Base-by-base conservation (phyloP, 2,113 vertebrate genomes). In the Caracal caracal region DNA sequence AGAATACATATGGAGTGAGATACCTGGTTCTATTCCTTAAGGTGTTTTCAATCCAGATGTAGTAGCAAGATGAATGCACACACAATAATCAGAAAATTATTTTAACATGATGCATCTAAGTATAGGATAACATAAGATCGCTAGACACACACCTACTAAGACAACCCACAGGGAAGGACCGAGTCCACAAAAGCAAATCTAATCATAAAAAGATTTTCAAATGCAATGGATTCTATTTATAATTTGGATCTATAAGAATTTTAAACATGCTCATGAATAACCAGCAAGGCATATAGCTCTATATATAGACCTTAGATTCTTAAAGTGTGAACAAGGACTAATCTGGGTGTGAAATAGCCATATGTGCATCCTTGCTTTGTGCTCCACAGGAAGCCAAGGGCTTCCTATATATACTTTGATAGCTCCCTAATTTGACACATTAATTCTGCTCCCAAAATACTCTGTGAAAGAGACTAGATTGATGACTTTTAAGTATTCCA, bases 271-370 rank as follows among this genome's bases (percentile, higher is more conserved):
- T 88, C 73, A 43, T 95, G 56, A 35, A 90, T 92, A 94, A 61
- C 24, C 15, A 95, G 35, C 10, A 87, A 93, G 59, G 11, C 16
- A 63, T 90, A 75, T 30, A 81, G 24, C 5, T 71, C 33, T 90
- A 28, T 76, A 94, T 85, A 90, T 82, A 93, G 65, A 92, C 20
- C 66, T 76, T 37, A 71, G 16, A 86, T 65, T 78, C 20, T 68
- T 92, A 19, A 92, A 94, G n/a, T 90, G 71, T 90, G 71, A 96
- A 66, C 94, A 96, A 81, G 51, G 61, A 93, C 81, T 81, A 33
- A 88, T 63, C 37, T 94, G 47, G 30, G 43, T 73, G 12, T 19
- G 53, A 89, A 93, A 71, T 88, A 68, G 35, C 81, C 68, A 68
- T 93, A 73, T 95, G 84, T 71, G 43, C 28, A 53, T 66, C n/a